Evolutionary conservation across 2,888 invertebrate species (phyloP), one percentile per base, ranked within the genome.

Genomic region (Athalia cordata): DNA sequence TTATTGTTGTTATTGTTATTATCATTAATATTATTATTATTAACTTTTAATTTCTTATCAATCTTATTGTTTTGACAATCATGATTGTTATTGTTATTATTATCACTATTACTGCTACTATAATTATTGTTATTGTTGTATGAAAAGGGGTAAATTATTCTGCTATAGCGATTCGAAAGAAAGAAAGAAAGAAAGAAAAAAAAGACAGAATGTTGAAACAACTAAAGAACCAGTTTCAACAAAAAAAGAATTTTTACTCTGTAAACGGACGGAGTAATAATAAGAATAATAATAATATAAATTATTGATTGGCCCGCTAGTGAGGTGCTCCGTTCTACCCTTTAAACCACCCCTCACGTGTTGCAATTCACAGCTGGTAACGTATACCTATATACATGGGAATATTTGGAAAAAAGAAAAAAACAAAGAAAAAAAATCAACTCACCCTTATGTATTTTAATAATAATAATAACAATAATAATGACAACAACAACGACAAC

Each of bases 321-420:
- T 5, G 13, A 7, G 67, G 50, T 15, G 50, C 45, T 5, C 5
- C 43, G 29, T 29, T 29, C 29, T 29, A 29, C 29, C 29, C 29
- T 29, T 29, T 29, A 29, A 29, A 29, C 29, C 1, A 6, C n/a
- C 11, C 43, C 47, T 45, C 55, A 8, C 59, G 13, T 9, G 9
- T 59, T 72, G 47, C 45, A 59, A 59, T 29, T 45, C 47, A 72
- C 57, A 47, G 45, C 59, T 59, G 72, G 72, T 59, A 59, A 59
- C 59, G 59, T 15, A 59, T 72, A 72, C 9, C 8, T 59, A 47
- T 43, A 59, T 8, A 57, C 47, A 52, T 72, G 59, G 47, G 43
- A 47, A 59, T 72, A 47, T 47, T 45, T 15, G 57, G 57, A 29
- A 29, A 29, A n/a, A n/a, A n/a, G n/a, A n/a, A n/a, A n/a, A n/a